These are phyloP conservation scores for Hozukius guyotensis DNA, from an alignment of 2,797 vertebrate species.

Conservation along the genomic window DNA sequence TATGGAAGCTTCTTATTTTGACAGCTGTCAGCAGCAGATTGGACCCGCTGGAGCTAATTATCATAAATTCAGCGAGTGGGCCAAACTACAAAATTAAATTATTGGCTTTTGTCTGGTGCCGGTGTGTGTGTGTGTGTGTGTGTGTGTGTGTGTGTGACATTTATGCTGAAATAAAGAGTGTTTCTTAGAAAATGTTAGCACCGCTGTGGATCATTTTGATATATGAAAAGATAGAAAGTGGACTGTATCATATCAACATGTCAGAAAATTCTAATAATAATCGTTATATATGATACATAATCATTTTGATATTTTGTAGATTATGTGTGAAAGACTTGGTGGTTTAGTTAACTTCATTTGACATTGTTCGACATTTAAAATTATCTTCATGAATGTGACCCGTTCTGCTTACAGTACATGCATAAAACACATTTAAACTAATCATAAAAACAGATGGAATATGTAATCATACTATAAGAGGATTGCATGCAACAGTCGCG, in stretches of 20 bases:
- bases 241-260: not conserved
- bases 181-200: no score
- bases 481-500: not conserved
- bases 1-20: not conserved
- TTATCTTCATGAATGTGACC: no score
- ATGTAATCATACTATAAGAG: not conserved
- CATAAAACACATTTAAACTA: not conserved
- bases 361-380: not conserved
- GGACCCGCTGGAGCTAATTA: not conserved
- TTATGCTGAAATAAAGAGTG: no score
- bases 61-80: not conserved
- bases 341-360: not conserved
- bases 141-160: constrained; percentile 30
- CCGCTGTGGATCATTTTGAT: not conserved
- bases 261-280: not conserved
- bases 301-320: not conserved
- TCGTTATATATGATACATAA: no score
- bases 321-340: not conserved
- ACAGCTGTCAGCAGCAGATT: not conserved
- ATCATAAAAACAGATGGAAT: not conserved
- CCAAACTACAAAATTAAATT: not conserved
- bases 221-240: not conserved
- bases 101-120: not conserved
- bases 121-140: constrained; percentile 29
- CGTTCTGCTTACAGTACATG: not conserved